Percentiles rank a stretch among this genome's conserved stretches.
Conservation (phyloP, 2,797 vertebrate species). For the Falco naumanni region DNA sequence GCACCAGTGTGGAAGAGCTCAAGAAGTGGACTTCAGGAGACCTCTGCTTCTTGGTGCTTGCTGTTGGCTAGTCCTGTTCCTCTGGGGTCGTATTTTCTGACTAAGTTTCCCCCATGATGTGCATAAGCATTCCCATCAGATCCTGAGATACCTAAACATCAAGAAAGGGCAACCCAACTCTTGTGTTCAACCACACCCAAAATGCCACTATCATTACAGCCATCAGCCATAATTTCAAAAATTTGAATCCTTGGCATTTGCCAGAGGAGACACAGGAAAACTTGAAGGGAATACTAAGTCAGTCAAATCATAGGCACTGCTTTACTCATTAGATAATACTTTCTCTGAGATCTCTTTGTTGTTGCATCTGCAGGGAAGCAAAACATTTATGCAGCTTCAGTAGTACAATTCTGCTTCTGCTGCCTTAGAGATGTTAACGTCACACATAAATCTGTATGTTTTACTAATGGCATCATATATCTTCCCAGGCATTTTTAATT, state of each 20-base stretch:
- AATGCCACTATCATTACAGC: not conserved
- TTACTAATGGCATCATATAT: constrained; percentile 42
- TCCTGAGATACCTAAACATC: accelerated
- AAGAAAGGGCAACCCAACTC: not conserved
- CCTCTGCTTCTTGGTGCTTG: not conserved
- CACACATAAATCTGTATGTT: constrained; percentile 37
- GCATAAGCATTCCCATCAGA: not conserved
- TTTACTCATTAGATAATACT: not conserved
- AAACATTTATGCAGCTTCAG: not conserved
- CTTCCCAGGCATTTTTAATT: constrained; percentile 27
- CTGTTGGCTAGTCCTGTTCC: not conserved
- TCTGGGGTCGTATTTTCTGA: not conserved
- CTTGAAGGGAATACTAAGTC: not conserved
- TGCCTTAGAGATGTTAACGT: not conserved
- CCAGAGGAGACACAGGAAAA: not conserved
- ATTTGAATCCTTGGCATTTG: not conserved
- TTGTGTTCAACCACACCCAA: not conserved
- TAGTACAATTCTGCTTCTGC: not conserved
- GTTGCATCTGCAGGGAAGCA: not conserved
- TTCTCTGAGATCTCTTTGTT: not conserved
- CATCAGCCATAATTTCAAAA: not conserved
- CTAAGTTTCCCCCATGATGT: not conserved
- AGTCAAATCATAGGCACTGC: not conserved
- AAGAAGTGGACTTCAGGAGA: not conserved
- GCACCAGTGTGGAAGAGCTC: not conserved